Evolutionary conservation across 2,888 invertebrate genomes (phyloP).

Genomic region (Ferdinandea cuprea): DNA sequence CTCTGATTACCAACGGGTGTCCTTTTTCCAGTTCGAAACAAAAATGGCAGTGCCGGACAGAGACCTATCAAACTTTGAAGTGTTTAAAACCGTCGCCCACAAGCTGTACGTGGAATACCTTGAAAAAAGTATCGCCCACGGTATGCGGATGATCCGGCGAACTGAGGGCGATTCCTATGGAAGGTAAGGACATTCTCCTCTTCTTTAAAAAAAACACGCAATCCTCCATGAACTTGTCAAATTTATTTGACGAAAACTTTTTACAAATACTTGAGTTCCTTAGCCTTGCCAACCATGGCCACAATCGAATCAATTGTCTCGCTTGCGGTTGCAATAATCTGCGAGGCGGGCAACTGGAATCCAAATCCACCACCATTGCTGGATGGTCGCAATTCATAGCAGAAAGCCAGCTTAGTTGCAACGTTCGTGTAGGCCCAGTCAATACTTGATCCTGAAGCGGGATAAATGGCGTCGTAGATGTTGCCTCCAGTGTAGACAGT

Average conservation of each 20-base stretch:
- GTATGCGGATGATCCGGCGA: slow-evolving; percentile 55
- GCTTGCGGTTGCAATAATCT: slow-evolving; percentile 87
- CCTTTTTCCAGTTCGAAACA: neutral
- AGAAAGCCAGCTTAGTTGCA: slow-evolving; percentile 76
- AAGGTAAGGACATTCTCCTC: slow-evolving; percentile 20
- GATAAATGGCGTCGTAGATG: slow-evolving; percentile 84
- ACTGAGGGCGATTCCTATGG: slow-evolving; percentile 64
- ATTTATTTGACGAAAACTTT: no score
- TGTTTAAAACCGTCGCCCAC: slow-evolving; percentile 28
- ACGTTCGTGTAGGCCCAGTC: slow-evolving; percentile 89
- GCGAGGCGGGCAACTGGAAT: slow-evolving; percentile 86
- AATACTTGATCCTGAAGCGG: slow-evolving; percentile 87
- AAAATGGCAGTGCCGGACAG: slow-evolving; percentile 21
- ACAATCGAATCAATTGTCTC: slow-evolving; percentile 86
- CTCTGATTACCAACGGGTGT: neutral
- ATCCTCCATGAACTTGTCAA: no score
- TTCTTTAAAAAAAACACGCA: neutral
- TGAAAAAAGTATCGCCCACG: slow-evolving; percentile 55
- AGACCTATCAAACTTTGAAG: slow-evolving; percentile 2
- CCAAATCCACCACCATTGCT: slow-evolving; percentile 84
- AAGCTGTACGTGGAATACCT: slow-evolving; percentile 57
- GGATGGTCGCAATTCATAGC: slow-evolving; percentile 85
- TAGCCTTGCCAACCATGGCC: slow-evolving; percentile 84
- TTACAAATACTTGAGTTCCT: slow-evolving; percentile 77
- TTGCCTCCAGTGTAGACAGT: slow-evolving; percentile 87